Evolutionary conservation across 2,888 invertebrate species (phyloP).

Genomic region (Netelia virgata): DNA sequence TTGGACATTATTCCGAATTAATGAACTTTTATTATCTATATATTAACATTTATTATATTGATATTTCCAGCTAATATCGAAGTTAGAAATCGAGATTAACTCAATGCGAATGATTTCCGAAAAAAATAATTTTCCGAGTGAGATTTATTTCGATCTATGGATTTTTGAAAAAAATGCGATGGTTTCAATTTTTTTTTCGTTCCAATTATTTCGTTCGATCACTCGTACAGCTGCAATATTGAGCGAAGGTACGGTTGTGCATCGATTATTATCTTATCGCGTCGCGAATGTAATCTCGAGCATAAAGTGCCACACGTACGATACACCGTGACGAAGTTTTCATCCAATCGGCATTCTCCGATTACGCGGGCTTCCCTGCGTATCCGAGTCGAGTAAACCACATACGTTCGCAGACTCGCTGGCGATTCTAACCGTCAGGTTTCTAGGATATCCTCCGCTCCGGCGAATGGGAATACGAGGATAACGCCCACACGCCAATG

Average conservation of each 20-base stretch:
- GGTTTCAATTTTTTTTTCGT: neutral
- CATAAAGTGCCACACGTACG: neutral
- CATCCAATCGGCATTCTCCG: neutral
- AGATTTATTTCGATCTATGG: no score
- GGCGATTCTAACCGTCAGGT: constrained; percentile 6
- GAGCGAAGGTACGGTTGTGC: neutral
- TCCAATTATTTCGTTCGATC: neutral
- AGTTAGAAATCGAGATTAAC: no score
- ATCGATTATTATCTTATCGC: neutral
- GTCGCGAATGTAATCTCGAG: constrained; percentile 3
- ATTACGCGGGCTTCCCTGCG: constrained; percentile 17
- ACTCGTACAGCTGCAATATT: neutral
- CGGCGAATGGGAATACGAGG: constrained; percentile 66
- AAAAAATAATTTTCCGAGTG: no score
- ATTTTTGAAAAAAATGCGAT: no score
- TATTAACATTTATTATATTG: no score
- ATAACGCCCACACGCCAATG: constrained; percentile 84
- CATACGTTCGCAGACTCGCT: constrained; percentile 8
- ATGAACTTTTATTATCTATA: no score
- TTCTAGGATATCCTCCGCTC: constrained; percentile 60
- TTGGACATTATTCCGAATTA: no score
- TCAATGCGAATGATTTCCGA: no score
- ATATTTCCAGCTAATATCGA: no score
- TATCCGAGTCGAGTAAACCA: constrained; percentile 40
- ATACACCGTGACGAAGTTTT: neutral